Conservation (phyloP, 2,888 invertebrate species). For the Macrosoma leucophasiata region DNA sequence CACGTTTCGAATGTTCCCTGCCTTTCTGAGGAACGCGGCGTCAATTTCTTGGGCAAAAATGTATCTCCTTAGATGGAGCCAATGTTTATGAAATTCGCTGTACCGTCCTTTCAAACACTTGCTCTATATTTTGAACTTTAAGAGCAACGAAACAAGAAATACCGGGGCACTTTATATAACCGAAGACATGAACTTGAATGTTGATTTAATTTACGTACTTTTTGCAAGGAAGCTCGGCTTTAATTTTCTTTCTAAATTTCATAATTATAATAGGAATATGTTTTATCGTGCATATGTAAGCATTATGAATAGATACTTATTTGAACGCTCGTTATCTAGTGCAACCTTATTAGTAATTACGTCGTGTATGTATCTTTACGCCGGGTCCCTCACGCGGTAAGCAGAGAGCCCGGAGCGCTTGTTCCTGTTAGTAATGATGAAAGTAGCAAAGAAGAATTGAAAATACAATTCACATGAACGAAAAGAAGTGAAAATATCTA, state of each 20-base stretch:
- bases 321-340: too few relatives aligned
- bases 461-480: neutral
- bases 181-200: slow-evolving; percentile 4
- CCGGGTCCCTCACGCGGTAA: neutral
- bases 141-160: neutral
- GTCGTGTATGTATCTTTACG: neutral
- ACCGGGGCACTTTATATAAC: slow-evolving; percentile 6
- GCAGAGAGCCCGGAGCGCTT: neutral
- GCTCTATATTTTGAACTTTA: too few relatives aligned
- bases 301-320: neutral
- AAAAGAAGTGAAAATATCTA: slow-evolving; percentile 16
- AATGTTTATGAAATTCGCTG: too few relatives aligned
- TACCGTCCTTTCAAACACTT: too few relatives aligned
- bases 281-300: neutral
- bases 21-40: slow-evolving; percentile 1
- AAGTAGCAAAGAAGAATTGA: neutral
- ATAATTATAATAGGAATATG: neutral
- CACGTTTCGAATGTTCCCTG: slow-evolving; percentile 19
- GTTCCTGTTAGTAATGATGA: neutral
- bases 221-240: neutral
- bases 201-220: neutral
- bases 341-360: too few relatives aligned
- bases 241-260: neutral
- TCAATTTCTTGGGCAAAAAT: neutral
- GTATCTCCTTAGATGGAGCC: neutral